Evolutionary conservation across 2,888 invertebrate genomes (phyloP).

Genomic region (Drosophila pseudotakahashii): DNA sequence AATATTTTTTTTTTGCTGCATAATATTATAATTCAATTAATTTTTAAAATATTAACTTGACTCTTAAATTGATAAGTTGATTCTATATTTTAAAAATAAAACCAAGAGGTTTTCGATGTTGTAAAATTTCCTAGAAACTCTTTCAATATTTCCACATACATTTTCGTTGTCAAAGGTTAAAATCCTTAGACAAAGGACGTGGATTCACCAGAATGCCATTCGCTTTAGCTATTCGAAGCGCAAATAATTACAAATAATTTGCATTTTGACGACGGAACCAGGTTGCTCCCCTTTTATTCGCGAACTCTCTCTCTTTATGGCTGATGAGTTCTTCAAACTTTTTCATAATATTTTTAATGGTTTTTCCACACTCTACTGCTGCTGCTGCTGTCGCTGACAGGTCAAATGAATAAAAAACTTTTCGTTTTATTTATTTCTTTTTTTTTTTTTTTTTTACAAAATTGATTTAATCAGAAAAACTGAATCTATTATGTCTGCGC

Average conservation of each 20-base stretch:
- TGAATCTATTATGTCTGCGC: slow-evolving; percentile 39
- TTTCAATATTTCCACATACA: background rate
- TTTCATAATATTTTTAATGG: slow-evolving; percentile 41
- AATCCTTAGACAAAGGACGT: slow-evolving; percentile 2
- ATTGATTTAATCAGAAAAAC: slow-evolving; percentile 40
- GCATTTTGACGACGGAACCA: slow-evolving; percentile 28
- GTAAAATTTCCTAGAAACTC: background rate
- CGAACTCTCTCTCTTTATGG: background rate
- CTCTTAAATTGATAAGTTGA: no score
- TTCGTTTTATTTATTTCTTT: background rate
- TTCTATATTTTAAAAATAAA: no score
- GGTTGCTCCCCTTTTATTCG: slow-evolving; percentile 6
- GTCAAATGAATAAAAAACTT: slow-evolving; percentile 35
- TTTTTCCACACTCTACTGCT: slow-evolving; percentile 14
- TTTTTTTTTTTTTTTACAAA: slow-evolving; percentile 18
- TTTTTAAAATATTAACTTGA: no score
- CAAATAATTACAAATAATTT: slow-evolving; percentile 36
- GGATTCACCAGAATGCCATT: background rate
- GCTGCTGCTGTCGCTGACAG: slow-evolving; percentile 35
- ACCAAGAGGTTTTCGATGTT: no score
- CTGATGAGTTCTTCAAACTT: slow-evolving; percentile 32
- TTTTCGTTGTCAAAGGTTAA: background rate
- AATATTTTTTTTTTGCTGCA: no score
- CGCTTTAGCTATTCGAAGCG: slow-evolving; percentile 7
- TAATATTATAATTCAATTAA: no score